These are phyloP conservation scores for Gymnoscopelus microlampas DNA, from an alignment of 2,797 vertebrate genomes.

Conservation along the genomic window DNA sequence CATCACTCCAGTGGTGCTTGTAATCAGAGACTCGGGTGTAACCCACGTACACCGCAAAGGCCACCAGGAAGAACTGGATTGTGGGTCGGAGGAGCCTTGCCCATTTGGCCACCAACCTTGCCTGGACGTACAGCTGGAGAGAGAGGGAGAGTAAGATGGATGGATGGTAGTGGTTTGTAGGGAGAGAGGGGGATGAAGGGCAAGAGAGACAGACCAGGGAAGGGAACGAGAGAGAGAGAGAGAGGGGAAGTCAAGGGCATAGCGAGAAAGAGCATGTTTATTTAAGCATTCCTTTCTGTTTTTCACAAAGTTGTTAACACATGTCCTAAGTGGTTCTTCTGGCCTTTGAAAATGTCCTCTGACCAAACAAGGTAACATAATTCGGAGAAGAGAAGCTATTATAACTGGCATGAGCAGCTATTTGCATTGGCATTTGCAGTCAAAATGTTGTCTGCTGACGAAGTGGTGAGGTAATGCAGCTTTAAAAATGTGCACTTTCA, in stretches of 20 bases:
- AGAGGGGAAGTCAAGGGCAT: background rate
- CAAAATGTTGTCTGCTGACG: background rate
- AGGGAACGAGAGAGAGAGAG: background rate
- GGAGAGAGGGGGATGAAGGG: background rate
- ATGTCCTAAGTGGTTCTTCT: constrained; percentile 19
- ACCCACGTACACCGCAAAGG: constrained; percentile 92
- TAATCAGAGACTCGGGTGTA: constrained; percentile 93
- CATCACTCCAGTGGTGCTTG: constrained; percentile 96
- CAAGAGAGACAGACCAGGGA: constrained; percentile 7
- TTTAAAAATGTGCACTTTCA: constrained; percentile 4
- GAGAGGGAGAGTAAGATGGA: background rate
- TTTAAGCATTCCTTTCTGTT: constrained; percentile 1
- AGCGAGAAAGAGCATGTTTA: background rate
- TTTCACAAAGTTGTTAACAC: constrained; percentile 15
- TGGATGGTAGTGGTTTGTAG: background rate
- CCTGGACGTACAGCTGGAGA: constrained; percentile 89
- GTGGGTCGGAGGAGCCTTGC: constrained; percentile 90
- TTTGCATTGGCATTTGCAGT: background rate
- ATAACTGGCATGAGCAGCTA: background rate
- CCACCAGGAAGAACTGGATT: constrained; percentile 91
- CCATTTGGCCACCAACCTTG: constrained; percentile 87
- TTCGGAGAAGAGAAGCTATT: background rate
- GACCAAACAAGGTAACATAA: constrained; percentile 12
- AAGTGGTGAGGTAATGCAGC: constrained; percentile 12
- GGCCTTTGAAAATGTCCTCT: constrained; percentile 6